phyloP scores from a whole-genome alignment of 2,113 vertebrate genomes.

The Eudorcas thomsonii region DNA sequence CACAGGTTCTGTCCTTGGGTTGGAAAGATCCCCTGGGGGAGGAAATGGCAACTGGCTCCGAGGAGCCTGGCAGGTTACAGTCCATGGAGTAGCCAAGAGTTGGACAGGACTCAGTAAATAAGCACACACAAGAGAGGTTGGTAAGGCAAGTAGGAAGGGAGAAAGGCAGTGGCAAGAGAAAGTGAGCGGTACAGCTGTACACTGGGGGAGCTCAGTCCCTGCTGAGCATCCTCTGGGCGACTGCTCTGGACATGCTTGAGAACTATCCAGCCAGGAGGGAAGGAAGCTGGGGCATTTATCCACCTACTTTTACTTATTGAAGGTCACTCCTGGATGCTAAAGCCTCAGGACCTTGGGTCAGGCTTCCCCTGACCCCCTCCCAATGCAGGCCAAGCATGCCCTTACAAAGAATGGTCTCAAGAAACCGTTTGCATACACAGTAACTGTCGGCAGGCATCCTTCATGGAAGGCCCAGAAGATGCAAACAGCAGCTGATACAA shows the following conservation, averaged over 20 bases:
- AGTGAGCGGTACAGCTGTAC: too few relatives aligned
- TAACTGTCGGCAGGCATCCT: background rate
- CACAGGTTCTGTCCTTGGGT: background rate
- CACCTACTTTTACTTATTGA: background rate
- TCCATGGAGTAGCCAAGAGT: background rate
- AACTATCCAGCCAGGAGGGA: background rate
- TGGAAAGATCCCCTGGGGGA: background rate
- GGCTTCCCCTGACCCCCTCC: background rate
- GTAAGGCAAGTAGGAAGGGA: background rate
- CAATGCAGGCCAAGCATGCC: background rate
- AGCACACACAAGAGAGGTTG: background rate
- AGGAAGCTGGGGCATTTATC: background rate
- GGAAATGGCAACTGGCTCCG: background rate
- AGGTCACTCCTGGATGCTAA: background rate
- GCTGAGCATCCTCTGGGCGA: background rate
- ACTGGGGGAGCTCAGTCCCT: rapidly evolving
- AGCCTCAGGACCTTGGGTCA: background rate
- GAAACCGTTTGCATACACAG: background rate
- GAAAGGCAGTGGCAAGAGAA: background rate
- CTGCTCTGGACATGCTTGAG: background rate
- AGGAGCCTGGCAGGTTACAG: background rate
- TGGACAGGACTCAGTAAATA: background rate
- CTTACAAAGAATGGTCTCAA: background rate
- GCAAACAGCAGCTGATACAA: background rate
- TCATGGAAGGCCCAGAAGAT: background rate